phyloP scores from a whole-genome alignment of 2,888 invertebrate species.

The Onthophagus sagittarius region DNA sequence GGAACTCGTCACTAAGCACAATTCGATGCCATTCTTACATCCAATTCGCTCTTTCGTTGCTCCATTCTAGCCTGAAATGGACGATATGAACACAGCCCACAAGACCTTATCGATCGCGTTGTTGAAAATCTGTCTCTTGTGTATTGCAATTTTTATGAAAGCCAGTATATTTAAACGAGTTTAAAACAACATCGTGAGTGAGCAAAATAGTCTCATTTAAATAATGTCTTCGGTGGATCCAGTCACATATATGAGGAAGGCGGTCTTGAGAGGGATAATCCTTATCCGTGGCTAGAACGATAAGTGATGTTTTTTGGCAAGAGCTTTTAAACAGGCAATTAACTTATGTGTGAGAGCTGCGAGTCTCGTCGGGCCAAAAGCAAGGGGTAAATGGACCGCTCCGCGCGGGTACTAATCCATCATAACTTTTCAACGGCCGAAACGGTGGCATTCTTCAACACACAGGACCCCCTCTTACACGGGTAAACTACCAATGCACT shows the following conservation, averaged over 20 bases:
- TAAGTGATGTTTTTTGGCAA: background rate
- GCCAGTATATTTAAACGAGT: too few relatives aligned
- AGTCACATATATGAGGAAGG: background rate
- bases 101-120: too few relatives aligned
- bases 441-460: background rate
- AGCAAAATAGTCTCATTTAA: background rate
- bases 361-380: background rate
- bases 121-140: too few relatives aligned
- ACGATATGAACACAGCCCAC: too few relatives aligned
- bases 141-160: too few relatives aligned
- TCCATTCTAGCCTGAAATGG: too few relatives aligned
- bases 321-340: background rate
- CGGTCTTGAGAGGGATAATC: background rate
- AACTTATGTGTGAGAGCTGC: background rate
- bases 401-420: background rate
- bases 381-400: background rate
- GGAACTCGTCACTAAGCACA: too few relatives aligned
- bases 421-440: constrained; percentile 3
- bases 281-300: background rate
- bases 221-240: background rate
- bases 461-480: background rate
- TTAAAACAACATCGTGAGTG: background rate
- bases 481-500: constrained; percentile 32
- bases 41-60: too few relatives aligned
- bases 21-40: too few relatives aligned